phyloP scores from a whole-genome alignment of 2,888 invertebrate genomes.

The Oxystoma pomonae region DNA sequence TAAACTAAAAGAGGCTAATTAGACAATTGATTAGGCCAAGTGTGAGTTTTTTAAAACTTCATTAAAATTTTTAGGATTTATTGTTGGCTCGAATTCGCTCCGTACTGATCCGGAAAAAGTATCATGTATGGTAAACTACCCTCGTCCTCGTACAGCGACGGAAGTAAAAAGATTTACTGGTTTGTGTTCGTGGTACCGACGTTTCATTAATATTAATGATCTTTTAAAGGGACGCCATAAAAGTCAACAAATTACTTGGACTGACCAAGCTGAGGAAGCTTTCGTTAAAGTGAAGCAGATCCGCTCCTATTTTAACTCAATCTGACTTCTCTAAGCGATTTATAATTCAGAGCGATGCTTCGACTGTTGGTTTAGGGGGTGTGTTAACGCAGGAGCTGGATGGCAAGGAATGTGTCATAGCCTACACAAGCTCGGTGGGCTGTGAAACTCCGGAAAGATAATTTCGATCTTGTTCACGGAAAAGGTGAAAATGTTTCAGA shows the following conservation, averaged over 20 bases:
- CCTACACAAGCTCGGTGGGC: too few relatives aligned
- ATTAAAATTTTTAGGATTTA: too few relatives aligned
- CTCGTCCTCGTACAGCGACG: too few relatives aligned
- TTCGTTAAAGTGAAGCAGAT: slow-evolving; percentile 24
- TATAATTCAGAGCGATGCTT: slow-evolving; percentile 31
- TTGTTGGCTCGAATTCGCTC: too few relatives aligned
- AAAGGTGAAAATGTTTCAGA: too few relatives aligned
- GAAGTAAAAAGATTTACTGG: slow-evolving; percentile 34
- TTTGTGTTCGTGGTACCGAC: slow-evolving; percentile 27
- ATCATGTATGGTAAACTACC: too few relatives aligned
- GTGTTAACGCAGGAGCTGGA: slow-evolving; percentile 13
- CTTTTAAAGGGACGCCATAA: slow-evolving; percentile 27
- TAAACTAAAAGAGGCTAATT: too few relatives aligned
- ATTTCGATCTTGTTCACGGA: too few relatives aligned
- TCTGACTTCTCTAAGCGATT: slow-evolving; percentile 29
- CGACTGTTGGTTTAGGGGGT: slow-evolving; percentile 14
- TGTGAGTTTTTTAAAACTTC: too few relatives aligned
- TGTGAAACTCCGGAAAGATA: too few relatives aligned
- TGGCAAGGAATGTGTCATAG: slow-evolving; percentile 10
- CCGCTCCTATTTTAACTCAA: slow-evolving; percentile 24
- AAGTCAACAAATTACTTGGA: slow-evolving; percentile 24
- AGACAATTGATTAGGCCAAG: too few relatives aligned
- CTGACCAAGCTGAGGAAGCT: slow-evolving; percentile 18
- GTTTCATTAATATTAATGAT: slow-evolving; percentile 28
- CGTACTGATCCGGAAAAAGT: too few relatives aligned